Evolutionary conservation across 2,888 invertebrate species (phyloP), one percentile per base, ranked within the genome.

Genomic region (Norana najaformis): DNA sequence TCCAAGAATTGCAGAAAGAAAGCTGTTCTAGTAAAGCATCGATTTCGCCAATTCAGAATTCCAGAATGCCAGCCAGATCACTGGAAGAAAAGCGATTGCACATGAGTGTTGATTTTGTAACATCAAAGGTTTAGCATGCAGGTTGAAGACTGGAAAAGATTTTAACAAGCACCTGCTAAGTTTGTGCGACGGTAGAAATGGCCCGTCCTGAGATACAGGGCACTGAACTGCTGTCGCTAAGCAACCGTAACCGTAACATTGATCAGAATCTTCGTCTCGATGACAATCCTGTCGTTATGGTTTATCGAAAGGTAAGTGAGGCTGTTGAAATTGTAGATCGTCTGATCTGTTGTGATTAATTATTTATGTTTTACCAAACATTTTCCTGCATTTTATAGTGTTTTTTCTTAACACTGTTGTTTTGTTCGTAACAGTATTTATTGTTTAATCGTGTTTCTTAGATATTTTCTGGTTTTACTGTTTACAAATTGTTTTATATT

Each of bases 291-390:
- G 85, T 85, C 8, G 35, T 85, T 14, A 35, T 85, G 36, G 35
- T 85, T 18, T 85, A 85, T 37, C 85, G 85, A 85, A 85, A 85
- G 85, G 85, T 18, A 85, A 36, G 85, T 85, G 23, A 35, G 13
- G 11, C 53, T 85, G 37, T 16, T 41, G 41, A 47, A 4, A 6
- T 47, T 47, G 20, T n/a, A 69, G 69, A 69, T 69, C 69, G 8
- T n/a, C n/a, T n/a, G 69, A 8, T 8, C 13, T 23, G 30, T 53
- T 2, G 30, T 23, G 53, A 5, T 30, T n/a, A n/a, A n/a, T n/a
- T n/a, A n/a, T n/a, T n/a, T n/a, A n/a, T n/a, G n/a, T n/a, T n/a
- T n/a, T 30, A 53, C 5, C 69, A 69, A n/a, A n/a, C n/a, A 69
- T 30, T 69, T 69, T 69, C n/a, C 30, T n/a, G n/a, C 47, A 47